Evolutionary conservation across 2,888 invertebrate species (phyloP), one percentile per base, ranked within the genome.

Genomic region (Chaitophorus viminalis): DNA sequence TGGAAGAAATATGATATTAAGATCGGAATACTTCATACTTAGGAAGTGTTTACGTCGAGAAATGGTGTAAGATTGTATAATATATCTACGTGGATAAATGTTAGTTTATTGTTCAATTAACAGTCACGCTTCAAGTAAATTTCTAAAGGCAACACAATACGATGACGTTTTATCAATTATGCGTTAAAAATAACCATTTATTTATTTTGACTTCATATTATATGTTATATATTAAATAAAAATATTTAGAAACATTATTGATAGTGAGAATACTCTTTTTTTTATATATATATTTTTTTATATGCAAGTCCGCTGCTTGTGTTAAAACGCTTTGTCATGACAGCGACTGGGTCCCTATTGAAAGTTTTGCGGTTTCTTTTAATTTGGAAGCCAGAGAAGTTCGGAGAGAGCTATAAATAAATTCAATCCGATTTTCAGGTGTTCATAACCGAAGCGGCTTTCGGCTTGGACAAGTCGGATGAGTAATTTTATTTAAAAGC

Each of bases 351-450:
- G 60, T 52, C 31, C n/a, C 11, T 74, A 11, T 46, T 17, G 17
- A n/a, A 65, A 81, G 79, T 87, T 87, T 2, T 74, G 46, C 2
- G 87, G 87, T 65, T 87, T 87, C 87, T 60, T 79, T 86, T 81
- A 74, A 81, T 81, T 79, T 31, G 25, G 87, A 87, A 87, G 87
- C 87, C 87, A 29, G 9, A 60, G 25, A 75, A 87, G 46, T 74
- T 33, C n/a, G 17, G 5, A 14, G 11, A 65, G 52, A 14, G n/a
- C 25, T 14, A 3, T 46, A 29, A 72, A 79, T 79, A 79, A 74
- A 87, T 72, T 21, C 74, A 74, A 81, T 81, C 39, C 54, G 25
- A 78, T 85, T 68, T 36, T 25, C 65, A 65, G 65, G 65, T 82
- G 36, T 82, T 82, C 11, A 72, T 82, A 52, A 5, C 52, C 14